Conservation (phyloP, 2,797 vertebrate species). For the Semaprochilodus insignis region DNA sequence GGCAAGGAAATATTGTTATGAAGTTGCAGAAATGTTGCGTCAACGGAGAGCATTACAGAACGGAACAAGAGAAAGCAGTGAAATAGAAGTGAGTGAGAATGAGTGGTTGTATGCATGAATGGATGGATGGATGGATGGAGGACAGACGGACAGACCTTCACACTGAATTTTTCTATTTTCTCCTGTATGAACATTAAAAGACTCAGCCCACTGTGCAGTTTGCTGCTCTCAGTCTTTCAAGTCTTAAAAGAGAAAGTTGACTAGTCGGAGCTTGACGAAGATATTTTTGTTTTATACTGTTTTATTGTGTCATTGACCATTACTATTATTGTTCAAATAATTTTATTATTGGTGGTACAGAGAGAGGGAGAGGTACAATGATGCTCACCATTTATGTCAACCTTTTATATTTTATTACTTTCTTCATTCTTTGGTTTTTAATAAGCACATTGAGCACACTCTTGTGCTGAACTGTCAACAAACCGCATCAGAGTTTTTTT, state of each 20-base stretch:
- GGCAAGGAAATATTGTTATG: conserved; percentile 67
- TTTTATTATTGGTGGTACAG: conserved; percentile 81
- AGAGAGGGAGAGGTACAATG: conserved; percentile 74
- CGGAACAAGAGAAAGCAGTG: conserved; percentile 65
- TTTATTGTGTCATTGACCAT: conserved; percentile 81
- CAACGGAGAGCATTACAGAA: conserved; percentile 86
- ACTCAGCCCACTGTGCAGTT: conserved; percentile 90
- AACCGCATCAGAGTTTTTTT: conserved; percentile 75
- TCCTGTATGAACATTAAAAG: conserved; percentile 89
- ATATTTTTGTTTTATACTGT: conserved; percentile 85
- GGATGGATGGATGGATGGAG: conserved; percentile 17
- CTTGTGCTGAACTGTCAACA: conserved; percentile 79
- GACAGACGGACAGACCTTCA: conserved; percentile 65
- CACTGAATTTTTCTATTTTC: conserved; percentile 77
- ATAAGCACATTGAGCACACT: conserved; percentile 75
- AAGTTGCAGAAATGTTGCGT: conserved; percentile 83
- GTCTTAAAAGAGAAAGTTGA: conserved; percentile 81
- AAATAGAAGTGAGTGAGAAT: conserved; percentile 57
- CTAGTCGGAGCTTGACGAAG: conserved; percentile 66
- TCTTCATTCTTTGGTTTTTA: conserved; percentile 83
- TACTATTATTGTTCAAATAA: conserved; percentile 76
- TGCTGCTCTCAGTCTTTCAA: conserved; percentile 85
- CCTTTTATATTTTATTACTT: conserved; percentile 90
- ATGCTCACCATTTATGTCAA: conserved; percentile 88
- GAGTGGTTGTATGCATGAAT: conserved; percentile 53